Percentiles rank a stretch among this genome's conserved stretches.
phyloP scores from a whole-genome alignment of 2,888 invertebrate species.

The Drosophila conformis region DNA sequence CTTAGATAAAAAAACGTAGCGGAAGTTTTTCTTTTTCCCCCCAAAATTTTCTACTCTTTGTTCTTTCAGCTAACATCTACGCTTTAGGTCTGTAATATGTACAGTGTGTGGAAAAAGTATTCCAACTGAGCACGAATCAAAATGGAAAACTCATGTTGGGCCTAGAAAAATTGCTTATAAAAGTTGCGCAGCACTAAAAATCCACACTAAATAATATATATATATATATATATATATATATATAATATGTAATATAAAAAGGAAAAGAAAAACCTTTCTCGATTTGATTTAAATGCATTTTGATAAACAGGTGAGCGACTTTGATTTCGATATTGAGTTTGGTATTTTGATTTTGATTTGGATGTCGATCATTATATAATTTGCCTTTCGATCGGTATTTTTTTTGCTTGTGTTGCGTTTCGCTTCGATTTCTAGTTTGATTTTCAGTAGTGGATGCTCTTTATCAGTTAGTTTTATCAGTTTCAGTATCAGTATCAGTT shows the following conservation, averaged over 20 bases:
- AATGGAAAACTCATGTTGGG: constrained; percentile 58
- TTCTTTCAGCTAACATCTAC: constrained; percentile 49
- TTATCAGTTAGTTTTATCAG: constrained; percentile 10
- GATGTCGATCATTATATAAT: constrained; percentile 12
- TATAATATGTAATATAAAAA: constrained; percentile 51
- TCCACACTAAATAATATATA: constrained; percentile 15
- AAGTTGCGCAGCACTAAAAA: constrained; percentile 62
- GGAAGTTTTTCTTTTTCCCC: constrained; percentile 43
- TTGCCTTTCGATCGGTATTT: constrained; percentile 24
- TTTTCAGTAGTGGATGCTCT: constrained; percentile 37
- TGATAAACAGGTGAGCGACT: constrained; percentile 78
- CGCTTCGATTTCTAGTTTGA: constrained; percentile 40
- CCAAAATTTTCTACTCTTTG: not conserved
- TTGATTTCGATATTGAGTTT: constrained; percentile 64
- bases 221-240: constrained; percentile 22
- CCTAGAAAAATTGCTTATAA: constrained; percentile 80
- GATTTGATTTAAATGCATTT: constrained; percentile 74
- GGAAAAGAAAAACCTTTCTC: constrained; percentile 59
- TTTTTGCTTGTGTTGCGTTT: constrained; percentile 31
- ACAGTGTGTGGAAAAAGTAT: constrained; percentile 60
- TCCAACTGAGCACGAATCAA: constrained; percentile 33
- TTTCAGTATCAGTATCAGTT: constrained; percentile 70
- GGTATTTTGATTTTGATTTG: constrained; percentile 46
- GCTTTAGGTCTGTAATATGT: constrained; percentile 42
- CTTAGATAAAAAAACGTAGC: constrained; percentile 52